Evolutionary conservation across 2,888 invertebrate species (phyloP).

Genomic region (Adela reaumurella): DNA sequence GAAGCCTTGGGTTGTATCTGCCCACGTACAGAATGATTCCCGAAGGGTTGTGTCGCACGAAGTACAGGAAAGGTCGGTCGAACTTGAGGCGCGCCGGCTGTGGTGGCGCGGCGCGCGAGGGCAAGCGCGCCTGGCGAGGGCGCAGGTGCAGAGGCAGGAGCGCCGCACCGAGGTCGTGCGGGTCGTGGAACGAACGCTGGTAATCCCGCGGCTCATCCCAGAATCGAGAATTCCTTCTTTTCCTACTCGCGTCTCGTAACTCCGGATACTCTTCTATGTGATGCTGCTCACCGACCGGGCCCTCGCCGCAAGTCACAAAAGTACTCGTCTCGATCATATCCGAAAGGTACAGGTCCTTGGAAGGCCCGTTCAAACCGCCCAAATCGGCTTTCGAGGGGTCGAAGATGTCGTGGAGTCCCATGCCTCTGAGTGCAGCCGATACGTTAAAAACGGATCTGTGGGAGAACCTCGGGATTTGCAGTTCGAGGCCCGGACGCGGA

Average conservation of each 20-base stretch:
- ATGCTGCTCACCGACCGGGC: slow-evolving; percentile 67
- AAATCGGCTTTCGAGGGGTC: slow-evolving; percentile 73
- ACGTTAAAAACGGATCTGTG: slow-evolving; percentile 81
- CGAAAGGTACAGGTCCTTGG: slow-evolving; percentile 76
- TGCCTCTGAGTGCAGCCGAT: slow-evolving; percentile 69
- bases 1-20: slow-evolving; percentile 78
- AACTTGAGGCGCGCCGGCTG: slow-evolving; percentile 70
- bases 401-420: slow-evolving; percentile 81
- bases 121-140: slow-evolving; percentile 68
- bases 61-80: slow-evolving; percentile 85
- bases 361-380: slow-evolving; percentile 75
- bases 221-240: slow-evolving; percentile 40
- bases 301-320: slow-evolving; percentile 81
- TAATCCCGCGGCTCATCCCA: slow-evolving; percentile 61
- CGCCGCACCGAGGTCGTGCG: slow-evolving; percentile 49
- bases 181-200: slow-evolving; percentile 67
- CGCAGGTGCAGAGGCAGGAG: slow-evolving; percentile 66
- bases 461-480: slow-evolving; percentile 80
- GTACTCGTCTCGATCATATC: slow-evolving; percentile 80
- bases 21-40: slow-evolving; percentile 87
- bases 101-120: slow-evolving; percentile 55
- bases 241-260: slow-evolving; percentile 40
- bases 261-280: slow-evolving; percentile 81
- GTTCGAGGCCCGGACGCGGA: slow-evolving; percentile 72
- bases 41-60: slow-evolving; percentile 88